Percentiles rank a stretch among this genome's conserved stretches.
Evolutionary conservation across 2,797 vertebrate genomes (phyloP).

Genomic region (Sparus aurata): DNA sequence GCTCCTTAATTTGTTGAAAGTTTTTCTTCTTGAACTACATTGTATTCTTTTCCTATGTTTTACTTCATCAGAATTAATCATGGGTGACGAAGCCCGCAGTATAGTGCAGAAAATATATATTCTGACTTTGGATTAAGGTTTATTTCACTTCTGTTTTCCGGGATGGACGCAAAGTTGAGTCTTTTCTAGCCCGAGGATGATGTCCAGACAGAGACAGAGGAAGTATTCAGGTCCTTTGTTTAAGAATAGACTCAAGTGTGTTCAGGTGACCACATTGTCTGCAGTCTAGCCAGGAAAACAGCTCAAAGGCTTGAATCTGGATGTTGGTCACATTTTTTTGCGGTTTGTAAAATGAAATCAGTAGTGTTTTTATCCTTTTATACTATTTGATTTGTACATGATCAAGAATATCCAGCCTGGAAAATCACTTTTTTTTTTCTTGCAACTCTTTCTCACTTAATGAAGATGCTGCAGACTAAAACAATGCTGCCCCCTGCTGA

Average conservation of each 20-base stretch:
- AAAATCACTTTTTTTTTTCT: not conserved
- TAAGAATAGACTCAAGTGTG: not conserved
- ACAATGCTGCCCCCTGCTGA: conserved; percentile 72
- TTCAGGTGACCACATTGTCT: not conserved
- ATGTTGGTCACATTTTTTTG: not conserved
- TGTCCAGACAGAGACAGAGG: not conserved
- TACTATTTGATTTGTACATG: not conserved
- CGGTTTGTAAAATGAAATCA: not conserved
- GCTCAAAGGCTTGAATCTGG: not conserved
- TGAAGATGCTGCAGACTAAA: not conserved
- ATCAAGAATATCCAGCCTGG: not conserved
- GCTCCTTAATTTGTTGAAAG: not conserved
- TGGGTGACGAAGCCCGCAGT: not conserved
- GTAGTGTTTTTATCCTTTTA: not conserved
- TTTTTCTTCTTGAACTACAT: no score
- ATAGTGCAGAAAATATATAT: no score
- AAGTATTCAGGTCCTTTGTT: not conserved
- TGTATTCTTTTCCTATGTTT: no score
- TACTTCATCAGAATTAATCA: no score
- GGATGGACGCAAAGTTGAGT: not conserved
- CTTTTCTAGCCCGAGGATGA: not conserved
- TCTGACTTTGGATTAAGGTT: not conserved
- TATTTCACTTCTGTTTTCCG: not conserved
- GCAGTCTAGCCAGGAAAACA: not conserved
- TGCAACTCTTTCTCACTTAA: no score